Percentiles rank a stretch among this genome's conserved stretches.
These are phyloP conservation scores for Himalopsyche tibetana DNA, from an alignment of 2,888 invertebrate genomes.

Conservation along the genomic window DNA sequence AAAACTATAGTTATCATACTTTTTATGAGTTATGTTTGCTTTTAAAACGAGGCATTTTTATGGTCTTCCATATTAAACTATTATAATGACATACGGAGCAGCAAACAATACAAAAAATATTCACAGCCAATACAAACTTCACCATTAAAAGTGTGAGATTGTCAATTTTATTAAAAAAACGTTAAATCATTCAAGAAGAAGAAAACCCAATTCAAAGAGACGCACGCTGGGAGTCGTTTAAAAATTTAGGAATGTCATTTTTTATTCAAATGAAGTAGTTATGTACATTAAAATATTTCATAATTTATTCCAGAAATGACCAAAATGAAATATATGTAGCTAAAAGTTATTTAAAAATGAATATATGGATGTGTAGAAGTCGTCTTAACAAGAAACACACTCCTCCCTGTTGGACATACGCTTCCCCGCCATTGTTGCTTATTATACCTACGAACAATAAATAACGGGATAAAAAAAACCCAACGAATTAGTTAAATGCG, in stretches of 20 bases:
- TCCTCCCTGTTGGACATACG: slow-evolving; percentile 53
- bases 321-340: slow-evolving; percentile 52
- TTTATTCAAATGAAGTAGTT: slow-evolving; percentile 44
- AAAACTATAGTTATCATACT: too few relatives aligned
- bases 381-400: slow-evolving; percentile 39
- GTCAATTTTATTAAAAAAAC: slow-evolving; percentile 7
- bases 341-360: slow-evolving; percentile 63
- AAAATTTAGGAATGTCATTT: slow-evolving; percentile 31
- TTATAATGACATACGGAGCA: too few relatives aligned
- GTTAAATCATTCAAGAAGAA: slow-evolving; percentile 11
- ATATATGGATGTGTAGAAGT: slow-evolving; percentile 56
- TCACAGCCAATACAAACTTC: slow-evolving; percentile 11
- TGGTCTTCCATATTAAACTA: too few relatives aligned
- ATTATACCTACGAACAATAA: slow-evolving; percentile 63
- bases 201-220: neutral
- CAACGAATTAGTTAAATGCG: slow-evolving; percentile 65
- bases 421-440: slow-evolving; percentile 59
- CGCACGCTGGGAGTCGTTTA: slow-evolving; percentile 31
- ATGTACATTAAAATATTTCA: slow-evolving; percentile 5
- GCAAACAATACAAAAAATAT: neutral
- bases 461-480: slow-evolving; percentile 65
- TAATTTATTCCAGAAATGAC: slow-evolving; percentile 44
- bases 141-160: slow-evolving; percentile 20
- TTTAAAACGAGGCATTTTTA: too few relatives aligned
- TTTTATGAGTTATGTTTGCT: too few relatives aligned